Base-by-base conservation (phyloP, 2,888 invertebrate species). In the Caenorhabditis japonica region DNA sequence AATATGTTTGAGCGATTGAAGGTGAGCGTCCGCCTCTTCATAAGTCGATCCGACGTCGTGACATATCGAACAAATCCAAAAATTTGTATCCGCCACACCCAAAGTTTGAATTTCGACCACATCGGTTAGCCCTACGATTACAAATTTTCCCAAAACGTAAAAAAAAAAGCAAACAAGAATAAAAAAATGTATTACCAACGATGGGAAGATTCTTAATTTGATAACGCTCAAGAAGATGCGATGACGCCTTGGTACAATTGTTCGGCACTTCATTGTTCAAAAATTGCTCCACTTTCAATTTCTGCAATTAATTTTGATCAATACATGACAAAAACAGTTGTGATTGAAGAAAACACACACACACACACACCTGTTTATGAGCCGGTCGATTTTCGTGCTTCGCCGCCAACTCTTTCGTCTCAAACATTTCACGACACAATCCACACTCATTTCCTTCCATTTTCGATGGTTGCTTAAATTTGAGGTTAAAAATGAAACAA, bases 51-150 rank as follows among this genome's bases (percentile, higher is more conserved):
- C 81, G 12, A 53, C 68, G 7, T 64, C 78, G 41, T 77, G 64
- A 55, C 81, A 81, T 10, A 78, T 56, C 27, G 74, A 70, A 47
- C 81, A 81, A 3, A 71, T 56, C 81, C 81, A 81, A 52, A 78
- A 56, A 60, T 47, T 38, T 0, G 39, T 53, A 51, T 25, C 59
- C 33, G 3, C 27, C 33, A 23, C 34, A 27, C 1, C 49, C 53
- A 7, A 55, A 8, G 25, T 64, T 34, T 61, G 51, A 12, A 64
- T 55, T 47, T 55, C 53, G 44, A 44, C 15, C 3, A 33, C 41
- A 27, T 39, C n/a, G 25, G 23, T 3, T 13, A 49, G 21, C 27
- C 27, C 43, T 39, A 15, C 17, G 39, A 39, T 39, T 4, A 8
- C 39, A 4, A 39, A 39, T 4, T 8, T 39, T n/a, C 39, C 5